phyloP scores from a whole-genome alignment of 2,797 vertebrate genomes.

The Sardinella longiceps region DNA sequence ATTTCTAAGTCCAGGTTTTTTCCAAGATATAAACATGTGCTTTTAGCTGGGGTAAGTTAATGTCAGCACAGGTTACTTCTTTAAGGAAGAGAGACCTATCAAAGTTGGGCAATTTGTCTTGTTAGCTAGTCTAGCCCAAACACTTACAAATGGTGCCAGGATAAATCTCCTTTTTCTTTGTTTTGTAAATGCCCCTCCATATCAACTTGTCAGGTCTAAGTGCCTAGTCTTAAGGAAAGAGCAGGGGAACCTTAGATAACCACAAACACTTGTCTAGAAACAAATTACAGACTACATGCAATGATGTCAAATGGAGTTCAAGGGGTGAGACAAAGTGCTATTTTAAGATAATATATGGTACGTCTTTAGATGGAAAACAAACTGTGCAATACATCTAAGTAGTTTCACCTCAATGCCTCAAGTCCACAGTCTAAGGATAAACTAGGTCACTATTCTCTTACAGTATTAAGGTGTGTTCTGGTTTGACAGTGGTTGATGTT shows the following conservation, averaged over 20 bases:
- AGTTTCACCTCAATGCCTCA: slow-evolving; percentile 12
- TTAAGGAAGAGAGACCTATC: background rate
- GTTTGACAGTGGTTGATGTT: background rate
- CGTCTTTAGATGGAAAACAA: slow-evolving; percentile 11
- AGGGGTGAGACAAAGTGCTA: slow-evolving; percentile 11
- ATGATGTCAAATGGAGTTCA: slow-evolving; percentile 23
- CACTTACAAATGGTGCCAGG: slow-evolving; percentile 18
- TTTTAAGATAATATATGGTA: background rate
- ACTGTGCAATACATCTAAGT: background rate
- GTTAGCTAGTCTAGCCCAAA: slow-evolving; percentile 8
- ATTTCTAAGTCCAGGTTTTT: background rate
- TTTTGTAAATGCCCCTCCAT: background rate
- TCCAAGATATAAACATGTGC: background rate
- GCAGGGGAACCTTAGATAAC: slow-evolving; percentile 16
- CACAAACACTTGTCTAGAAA: slow-evolving; percentile 11
- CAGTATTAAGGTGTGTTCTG: background rate
- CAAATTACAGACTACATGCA: slow-evolving; percentile 22
- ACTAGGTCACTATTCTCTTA: background rate
- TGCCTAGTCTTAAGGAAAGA: slow-evolving; percentile 15
- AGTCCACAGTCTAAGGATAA: background rate
- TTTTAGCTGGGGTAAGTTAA: background rate
- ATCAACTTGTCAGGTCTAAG: slow-evolving; percentile 22
- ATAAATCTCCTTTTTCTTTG: background rate
- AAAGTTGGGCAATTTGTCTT: background rate
- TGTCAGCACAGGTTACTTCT: background rate